phyloP scores from a whole-genome alignment of 1,140 invertebrate genomes.

The Brachionus sp. region DNA sequence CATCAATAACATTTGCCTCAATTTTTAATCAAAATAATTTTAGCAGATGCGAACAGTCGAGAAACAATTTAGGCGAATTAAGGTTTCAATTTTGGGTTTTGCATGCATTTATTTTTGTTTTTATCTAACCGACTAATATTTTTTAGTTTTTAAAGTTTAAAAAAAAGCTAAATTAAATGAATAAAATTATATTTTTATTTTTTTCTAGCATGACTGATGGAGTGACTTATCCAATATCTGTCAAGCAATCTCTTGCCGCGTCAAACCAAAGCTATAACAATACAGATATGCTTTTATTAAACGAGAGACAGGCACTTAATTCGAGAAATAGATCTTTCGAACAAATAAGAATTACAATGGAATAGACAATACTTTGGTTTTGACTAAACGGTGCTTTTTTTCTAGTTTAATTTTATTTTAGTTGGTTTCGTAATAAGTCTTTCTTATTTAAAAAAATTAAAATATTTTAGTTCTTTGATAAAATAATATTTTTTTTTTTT shows the following conservation, averaged over 20 bases:
- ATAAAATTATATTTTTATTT: neutral
- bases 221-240: conserved; percentile 20
- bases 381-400: neutral
- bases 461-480: neutral
- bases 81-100: conserved; percentile 7
- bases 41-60: neutral
- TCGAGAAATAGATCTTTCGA: neutral
- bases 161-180: neutral
- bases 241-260: neutral
- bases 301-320: neutral
- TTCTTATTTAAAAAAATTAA: neutral
- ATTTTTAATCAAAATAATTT: neutral
- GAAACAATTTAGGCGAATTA: neutral
- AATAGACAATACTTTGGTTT: neutral
- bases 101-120: neutral
- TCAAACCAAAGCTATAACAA: neutral
- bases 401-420: neutral
- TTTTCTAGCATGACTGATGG: conserved; percentile 14
- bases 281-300: neutral
- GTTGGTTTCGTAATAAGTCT: neutral
- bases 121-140: conserved; percentile 42
- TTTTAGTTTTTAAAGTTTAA: neutral
- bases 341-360: conserved; percentile 29
- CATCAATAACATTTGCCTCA: conserved; percentile 18
- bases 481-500: neutral